phyloP scores from a whole-genome alignment of 1,140 invertebrate species.

The Eriosoma lanigerum region DNA sequence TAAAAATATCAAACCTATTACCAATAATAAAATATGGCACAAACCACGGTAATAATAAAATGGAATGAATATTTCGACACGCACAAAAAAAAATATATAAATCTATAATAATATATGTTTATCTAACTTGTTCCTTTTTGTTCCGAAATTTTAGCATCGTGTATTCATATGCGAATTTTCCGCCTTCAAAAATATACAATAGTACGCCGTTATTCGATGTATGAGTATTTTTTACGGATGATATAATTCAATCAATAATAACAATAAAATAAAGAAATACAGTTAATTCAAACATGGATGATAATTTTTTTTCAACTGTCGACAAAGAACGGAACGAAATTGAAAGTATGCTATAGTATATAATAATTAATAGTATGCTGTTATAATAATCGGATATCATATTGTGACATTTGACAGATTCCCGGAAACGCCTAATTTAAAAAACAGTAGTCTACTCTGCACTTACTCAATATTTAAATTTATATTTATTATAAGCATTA shows the following conservation, averaged over 20 bases:
- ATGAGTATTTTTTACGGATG: not conserved
- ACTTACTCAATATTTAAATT: no score
- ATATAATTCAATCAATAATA: not conserved
- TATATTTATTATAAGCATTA: no score
- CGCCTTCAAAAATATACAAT: not conserved
- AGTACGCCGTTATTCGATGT: constrained; percentile 7
- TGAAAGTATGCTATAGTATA: not conserved
- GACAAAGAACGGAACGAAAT: not conserved
- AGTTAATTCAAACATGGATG: constrained; percentile 10
- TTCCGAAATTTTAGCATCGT: constrained; percentile 36
- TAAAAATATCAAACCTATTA: no score
- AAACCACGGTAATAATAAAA: not conserved
- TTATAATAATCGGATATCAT: not conserved
- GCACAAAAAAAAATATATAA: not conserved
- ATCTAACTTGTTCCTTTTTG: constrained; percentile 60
- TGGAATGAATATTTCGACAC: no score
- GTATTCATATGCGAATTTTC: not conserved
- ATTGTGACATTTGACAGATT: constrained; percentile 24
- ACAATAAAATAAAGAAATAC: constrained; percentile 30
- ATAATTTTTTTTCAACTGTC: not conserved
- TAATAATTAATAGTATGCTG: not conserved
- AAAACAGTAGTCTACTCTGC: not conserved
- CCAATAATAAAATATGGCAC: not conserved
- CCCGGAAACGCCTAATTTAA: not conserved
- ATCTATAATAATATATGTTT: not conserved